phyloP scores from a whole-genome alignment of 92 coral and sea anemone genomes.

The Umimayanthus chanpuru region DNA sequence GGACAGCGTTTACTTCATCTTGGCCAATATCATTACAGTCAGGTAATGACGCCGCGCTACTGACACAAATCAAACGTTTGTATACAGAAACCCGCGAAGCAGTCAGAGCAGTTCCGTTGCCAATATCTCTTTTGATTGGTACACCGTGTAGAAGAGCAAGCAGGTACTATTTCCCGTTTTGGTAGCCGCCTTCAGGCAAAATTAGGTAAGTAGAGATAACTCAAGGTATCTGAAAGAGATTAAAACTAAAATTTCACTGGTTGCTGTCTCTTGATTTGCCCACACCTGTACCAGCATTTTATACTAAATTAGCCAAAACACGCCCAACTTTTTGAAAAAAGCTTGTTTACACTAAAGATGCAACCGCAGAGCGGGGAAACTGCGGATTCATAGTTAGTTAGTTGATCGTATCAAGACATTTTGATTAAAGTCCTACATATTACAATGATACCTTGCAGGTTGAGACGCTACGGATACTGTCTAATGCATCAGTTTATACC shows the following conservation, averaged over 20 bases:
- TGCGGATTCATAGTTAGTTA: too few relatives aligned
- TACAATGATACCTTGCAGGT: background rate
- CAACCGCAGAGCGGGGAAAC: too few relatives aligned
- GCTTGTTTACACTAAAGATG: background rate
- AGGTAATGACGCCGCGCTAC: constrained; percentile 9
- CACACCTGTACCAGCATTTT: background rate
- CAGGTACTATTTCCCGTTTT: constrained; percentile 27
- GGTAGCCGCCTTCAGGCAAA: constrained; percentile 25
- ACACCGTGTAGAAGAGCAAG: background rate
- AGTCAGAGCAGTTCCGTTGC: background rate
- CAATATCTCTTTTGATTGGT: constrained; percentile 21
- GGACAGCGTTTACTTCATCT: background rate
- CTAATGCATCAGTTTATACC: background rate
- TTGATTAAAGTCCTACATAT: too few relatives aligned
- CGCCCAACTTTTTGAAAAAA: background rate
- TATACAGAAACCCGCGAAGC: constrained; percentile 41
- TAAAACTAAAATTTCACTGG: background rate
- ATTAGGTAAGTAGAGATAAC: background rate
- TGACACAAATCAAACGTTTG: constrained; percentile 37
- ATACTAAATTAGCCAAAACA: background rate
- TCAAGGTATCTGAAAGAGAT: background rate
- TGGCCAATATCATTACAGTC: constrained; percentile 8
- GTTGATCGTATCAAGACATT: too few relatives aligned
- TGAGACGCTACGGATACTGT: background rate
- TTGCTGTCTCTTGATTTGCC: background rate